These are phyloP conservation scores for Rhodeus uyekii DNA, from an alignment of 2,797 vertebrate species.

Conservation along the genomic window DNA sequence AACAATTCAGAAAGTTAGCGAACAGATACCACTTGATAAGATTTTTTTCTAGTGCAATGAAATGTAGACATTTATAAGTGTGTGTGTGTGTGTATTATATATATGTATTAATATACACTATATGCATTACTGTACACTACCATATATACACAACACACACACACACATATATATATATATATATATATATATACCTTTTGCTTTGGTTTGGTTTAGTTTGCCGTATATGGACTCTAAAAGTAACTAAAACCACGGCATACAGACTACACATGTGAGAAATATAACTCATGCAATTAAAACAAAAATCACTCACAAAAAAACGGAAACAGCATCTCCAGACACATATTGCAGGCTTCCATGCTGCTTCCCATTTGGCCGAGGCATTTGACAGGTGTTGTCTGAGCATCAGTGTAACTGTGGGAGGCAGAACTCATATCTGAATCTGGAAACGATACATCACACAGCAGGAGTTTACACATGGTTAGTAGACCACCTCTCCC, in stretches of 20 bases:
- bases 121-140: too few species aligned
- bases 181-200: too few species aligned
- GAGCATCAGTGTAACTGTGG: constrained; percentile 17
- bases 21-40: neutral
- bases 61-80: neutral
- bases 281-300: neutral
- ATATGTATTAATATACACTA: too few species aligned
- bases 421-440: constrained; percentile 40
- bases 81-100: too few species aligned
- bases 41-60: neutral
- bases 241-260: neutral
- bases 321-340: neutral
- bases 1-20: too few species aligned
- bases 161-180: too few species aligned
- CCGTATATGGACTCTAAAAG: neutral
- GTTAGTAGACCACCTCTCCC: constrained; percentile 38
- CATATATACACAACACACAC: too few species aligned
- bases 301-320: constrained; percentile 5
- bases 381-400: constrained; percentile 30
- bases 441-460: constrained; percentile 27
- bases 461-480: constrained; percentile 32
- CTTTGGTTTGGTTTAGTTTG: too few species aligned
- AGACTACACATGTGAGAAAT: neutral
- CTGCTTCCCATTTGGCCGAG: constrained; percentile 13
- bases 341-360: neutral